Conservation (phyloP, 2,888 invertebrate genomes). For the Nomada hirtipes region DNA sequence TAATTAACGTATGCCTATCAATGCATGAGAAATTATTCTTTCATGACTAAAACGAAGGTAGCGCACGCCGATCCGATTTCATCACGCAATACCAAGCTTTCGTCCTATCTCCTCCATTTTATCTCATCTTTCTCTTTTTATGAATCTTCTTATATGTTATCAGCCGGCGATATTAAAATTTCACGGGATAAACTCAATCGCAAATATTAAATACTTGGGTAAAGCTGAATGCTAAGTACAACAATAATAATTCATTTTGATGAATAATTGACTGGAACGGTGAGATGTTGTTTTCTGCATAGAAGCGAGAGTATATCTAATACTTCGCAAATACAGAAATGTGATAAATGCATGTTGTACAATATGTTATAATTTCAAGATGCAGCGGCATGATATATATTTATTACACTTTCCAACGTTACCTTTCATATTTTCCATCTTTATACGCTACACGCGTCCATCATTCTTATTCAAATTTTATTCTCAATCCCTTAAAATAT, state of each 20-base stretch:
- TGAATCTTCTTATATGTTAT: background rate
- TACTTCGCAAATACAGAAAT: slow-evolving; percentile 25
- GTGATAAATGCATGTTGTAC: slow-evolving; percentile 46
- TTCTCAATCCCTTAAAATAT: slow-evolving; percentile 22
- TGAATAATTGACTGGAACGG: background rate
- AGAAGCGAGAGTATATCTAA: slow-evolving; percentile 8
- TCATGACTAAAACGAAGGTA: slow-evolving; percentile 16
- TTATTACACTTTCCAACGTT: slow-evolving; percentile 32
- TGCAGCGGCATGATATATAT: slow-evolving; percentile 46
- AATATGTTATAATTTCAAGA: slow-evolving; percentile 25
- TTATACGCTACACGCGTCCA: background rate
- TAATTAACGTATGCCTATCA: slow-evolving; percentile 47
- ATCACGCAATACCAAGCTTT: slow-evolving; percentile 4
- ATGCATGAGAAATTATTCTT: slow-evolving; percentile 20
- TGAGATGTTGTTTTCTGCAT: slow-evolving; percentile 3
- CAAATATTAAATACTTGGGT: slow-evolving; percentile 13
- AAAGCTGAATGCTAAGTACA: background rate
- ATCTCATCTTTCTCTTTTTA: background rate
- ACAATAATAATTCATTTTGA: slow-evolving; percentile 10
- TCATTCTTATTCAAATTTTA: background rate
- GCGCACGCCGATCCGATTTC: background rate
- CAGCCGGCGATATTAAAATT: background rate
- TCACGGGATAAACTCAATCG: slow-evolving; percentile 1
- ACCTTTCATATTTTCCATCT: background rate
- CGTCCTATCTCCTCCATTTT: background rate